A percentile compares a stretch with the other conserved stretches of the same genome.
Evolutionary conservation across 1,140 invertebrate genomes (phyloP).

Genomic region (Colletes latitarsis): DNA sequence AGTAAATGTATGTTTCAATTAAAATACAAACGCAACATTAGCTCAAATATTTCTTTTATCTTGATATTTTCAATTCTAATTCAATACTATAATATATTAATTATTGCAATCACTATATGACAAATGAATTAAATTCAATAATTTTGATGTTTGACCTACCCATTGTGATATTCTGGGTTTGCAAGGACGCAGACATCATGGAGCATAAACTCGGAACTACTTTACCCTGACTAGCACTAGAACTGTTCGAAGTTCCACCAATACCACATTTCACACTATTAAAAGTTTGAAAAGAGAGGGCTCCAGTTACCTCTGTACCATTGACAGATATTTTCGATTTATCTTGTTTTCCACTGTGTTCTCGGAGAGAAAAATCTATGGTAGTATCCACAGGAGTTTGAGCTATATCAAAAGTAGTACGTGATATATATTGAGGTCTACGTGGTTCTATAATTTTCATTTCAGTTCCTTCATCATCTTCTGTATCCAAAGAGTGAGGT

Average conservation of each 20-base stretch:
- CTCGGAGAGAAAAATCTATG: constrained; percentile 76
- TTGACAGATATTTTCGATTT: constrained; percentile 75
- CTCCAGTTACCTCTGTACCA: constrained; percentile 73
- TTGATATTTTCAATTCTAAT: background rate
- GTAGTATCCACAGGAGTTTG: constrained; percentile 76
- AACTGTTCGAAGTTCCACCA: constrained; percentile 66
- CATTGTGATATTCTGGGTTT: constrained; percentile 74
- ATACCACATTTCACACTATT: constrained; percentile 76
- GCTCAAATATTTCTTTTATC: background rate
- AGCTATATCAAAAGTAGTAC: constrained; percentile 79
- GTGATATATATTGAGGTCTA: constrained; percentile 81
- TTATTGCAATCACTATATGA: background rate
- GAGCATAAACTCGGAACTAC: constrained; percentile 66
- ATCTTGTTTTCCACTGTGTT: constrained; percentile 71
- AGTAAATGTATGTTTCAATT: background rate
- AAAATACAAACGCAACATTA: background rate
- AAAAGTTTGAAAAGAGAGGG: constrained; percentile 74
- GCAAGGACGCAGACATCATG: constrained; percentile 70
- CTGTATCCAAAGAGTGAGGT: constrained; percentile 70
- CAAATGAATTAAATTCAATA: constrained; percentile 13
- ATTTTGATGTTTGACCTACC: constrained; percentile 61
- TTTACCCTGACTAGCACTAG: constrained; percentile 66
- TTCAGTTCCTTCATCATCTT: constrained; percentile 78
- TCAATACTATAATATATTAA: background rate
- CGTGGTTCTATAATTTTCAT: constrained; percentile 79